Percentiles rank a stretch among this genome's conserved stretches.
These are phyloP conservation scores for Corythoichthys haematopterus DNA, from an alignment of 2,113 vertebrate genomes.

Conservation along the genomic window DNA sequence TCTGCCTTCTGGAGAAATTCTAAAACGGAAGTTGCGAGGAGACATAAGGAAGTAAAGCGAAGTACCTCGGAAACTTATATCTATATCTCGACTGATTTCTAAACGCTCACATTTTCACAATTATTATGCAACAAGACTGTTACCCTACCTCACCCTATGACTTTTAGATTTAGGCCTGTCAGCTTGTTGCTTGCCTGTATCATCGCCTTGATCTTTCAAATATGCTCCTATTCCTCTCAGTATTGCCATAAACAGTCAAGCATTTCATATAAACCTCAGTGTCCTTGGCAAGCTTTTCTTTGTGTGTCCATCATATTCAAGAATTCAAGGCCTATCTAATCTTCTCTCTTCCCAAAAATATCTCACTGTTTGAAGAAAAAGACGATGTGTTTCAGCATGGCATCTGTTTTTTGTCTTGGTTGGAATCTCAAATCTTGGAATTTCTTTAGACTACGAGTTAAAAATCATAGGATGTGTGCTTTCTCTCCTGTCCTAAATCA, in stretches of 20 bases:
- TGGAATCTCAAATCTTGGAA: not conserved
- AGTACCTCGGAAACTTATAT: too few relatives aligned
- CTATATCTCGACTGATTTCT: not conserved
- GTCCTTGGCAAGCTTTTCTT: not conserved
- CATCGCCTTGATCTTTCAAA: not conserved
- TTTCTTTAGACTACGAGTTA: not conserved
- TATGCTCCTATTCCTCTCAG: not conserved
- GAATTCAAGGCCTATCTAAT: not conserved
- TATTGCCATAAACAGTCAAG: not conserved
- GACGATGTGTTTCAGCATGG: not conserved
- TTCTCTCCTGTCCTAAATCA: too few relatives aligned
- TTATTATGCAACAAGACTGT: not conserved
- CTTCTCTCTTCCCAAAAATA: not conserved
- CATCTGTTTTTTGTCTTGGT: not conserved
- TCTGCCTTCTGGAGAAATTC: too few relatives aligned
- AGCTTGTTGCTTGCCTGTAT: not conserved
- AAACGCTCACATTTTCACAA: not conserved
- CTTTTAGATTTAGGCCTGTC: not conserved
- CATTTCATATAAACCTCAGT: not conserved
- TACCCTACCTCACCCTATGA: not conserved
- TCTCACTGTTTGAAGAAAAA: not conserved
- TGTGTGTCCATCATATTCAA: not conserved
- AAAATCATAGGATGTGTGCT: too few relatives aligned
- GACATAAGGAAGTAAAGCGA: too few relatives aligned
- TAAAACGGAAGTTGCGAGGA: too few relatives aligned